phyloP scores from a whole-genome alignment of 2,113 vertebrate genomes.

The Nettapus auritus region DNA sequence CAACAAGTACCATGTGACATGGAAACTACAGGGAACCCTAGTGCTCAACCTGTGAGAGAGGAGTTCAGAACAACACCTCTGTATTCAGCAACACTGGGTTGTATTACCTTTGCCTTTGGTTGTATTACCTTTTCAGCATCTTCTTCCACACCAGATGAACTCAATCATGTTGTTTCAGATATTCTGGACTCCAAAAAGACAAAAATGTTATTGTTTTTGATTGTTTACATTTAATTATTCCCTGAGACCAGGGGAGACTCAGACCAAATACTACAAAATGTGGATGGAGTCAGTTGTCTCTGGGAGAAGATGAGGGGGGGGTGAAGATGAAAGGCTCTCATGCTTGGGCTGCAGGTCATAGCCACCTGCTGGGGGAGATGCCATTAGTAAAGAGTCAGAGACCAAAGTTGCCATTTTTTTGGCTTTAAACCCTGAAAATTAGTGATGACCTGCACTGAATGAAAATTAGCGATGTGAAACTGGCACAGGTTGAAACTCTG shows the following conservation, averaged over 20 bases:
- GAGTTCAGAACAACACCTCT: neutral
- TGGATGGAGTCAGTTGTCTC: rapidly evolving
- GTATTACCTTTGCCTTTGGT: no score
- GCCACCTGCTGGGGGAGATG: neutral
- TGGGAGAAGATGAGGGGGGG: neutral
- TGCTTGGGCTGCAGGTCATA: neutral
- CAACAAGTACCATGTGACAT: neutral
- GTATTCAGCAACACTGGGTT: neutral
- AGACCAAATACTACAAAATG: neutral
- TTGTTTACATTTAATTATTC: no score
- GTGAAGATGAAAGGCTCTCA: neutral
- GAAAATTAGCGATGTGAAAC: neutral
- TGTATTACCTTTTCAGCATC: neutral
- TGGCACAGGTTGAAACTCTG: neutral
- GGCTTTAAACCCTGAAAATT: neutral
- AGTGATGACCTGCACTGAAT: neutral
- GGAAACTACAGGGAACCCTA: neutral
- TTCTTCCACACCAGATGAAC: neutral
- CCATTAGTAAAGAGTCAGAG: neutral
- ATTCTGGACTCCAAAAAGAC: neutral
- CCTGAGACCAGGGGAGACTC: neutral
- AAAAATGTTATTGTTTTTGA: neutral
- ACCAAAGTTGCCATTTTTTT: neutral
- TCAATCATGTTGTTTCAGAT: neutral
- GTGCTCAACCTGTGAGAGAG: neutral